Evolutionary conservation across 2,888 invertebrate genomes (phyloP).

Genomic region (Chrysodeixis includens): DNA sequence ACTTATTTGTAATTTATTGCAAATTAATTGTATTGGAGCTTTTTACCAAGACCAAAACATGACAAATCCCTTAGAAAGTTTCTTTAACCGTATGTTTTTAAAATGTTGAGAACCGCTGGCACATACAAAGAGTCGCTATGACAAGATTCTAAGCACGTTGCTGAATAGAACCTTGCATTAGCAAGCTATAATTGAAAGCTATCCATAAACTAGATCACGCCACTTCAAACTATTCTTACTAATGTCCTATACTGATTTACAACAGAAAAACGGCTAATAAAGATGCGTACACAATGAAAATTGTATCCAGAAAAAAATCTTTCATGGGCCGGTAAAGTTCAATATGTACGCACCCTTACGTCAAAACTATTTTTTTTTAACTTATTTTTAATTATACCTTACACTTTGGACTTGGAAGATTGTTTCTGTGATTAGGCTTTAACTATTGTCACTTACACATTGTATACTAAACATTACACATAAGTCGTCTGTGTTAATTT

Average conservation of each 20-base stretch:
- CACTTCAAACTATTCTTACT: conserved; percentile 32
- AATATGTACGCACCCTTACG: conserved; percentile 18
- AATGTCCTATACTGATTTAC: conserved; percentile 25
- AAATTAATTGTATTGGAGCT: neutral
- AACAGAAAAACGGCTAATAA: conserved; percentile 30
- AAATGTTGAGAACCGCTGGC: neutral
- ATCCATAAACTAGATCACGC: conserved; percentile 49
- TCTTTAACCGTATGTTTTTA: no score
- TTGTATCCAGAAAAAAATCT: neutral
- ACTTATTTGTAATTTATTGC: neutral
- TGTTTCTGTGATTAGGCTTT: conserved; percentile 46
- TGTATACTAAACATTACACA: conserved; percentile 38
- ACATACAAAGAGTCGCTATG: neutral
- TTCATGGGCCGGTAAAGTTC: neutral
- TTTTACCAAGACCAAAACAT: neutral
- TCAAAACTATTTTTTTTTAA: conserved; percentile 29
- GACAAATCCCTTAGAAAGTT: no score
- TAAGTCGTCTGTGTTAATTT: conserved; percentile 12
- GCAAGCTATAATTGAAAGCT: conserved; percentile 36
- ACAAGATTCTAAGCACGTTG: neutral
- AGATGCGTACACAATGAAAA: conserved; percentile 4
- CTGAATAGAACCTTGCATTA: neutral
- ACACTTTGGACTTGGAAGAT: conserved; percentile 32
- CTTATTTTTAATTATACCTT: conserved; percentile 13
- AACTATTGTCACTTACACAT: conserved; percentile 49